phyloP scores from a whole-genome alignment of 1,140 invertebrate genomes.

The Matsumurasca onukii region DNA sequence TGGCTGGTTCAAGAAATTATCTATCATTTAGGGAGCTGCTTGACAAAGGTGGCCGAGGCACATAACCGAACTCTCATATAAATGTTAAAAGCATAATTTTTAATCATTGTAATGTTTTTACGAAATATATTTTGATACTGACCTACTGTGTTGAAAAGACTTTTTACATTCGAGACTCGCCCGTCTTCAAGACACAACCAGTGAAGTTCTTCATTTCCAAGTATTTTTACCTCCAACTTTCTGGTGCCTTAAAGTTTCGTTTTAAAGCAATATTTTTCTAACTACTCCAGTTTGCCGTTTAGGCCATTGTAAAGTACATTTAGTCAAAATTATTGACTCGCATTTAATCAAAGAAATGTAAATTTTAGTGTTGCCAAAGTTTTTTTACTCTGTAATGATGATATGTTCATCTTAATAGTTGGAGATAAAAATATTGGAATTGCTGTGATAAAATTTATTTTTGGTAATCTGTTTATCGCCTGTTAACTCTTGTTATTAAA shows the following conservation, averaged over 20 bases:
- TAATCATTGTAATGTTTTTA: slow-evolving; percentile 32
- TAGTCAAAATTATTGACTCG: too few relatives aligned
- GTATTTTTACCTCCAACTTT: slow-evolving; percentile 24
- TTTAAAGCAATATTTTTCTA: slow-evolving; percentile 4
- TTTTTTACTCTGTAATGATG: too few relatives aligned
- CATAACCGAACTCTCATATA: slow-evolving; percentile 25
- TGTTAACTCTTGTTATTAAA: background rate
- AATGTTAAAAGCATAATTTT: slow-evolving; percentile 24
- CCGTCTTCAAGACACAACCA: background rate
- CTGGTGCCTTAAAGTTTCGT: slow-evolving; percentile 26
- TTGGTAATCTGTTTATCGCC: slow-evolving; percentile 7
- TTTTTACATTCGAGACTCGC: slow-evolving; percentile 26
- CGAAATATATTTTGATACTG: slow-evolving; percentile 32
- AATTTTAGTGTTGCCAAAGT: too few relatives aligned
- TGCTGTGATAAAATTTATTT: slow-evolving; percentile 4
- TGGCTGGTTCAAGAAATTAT: slow-evolving; percentile 27
- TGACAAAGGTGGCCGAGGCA: slow-evolving; percentile 10
- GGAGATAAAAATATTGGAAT: slow-evolving; percentile 23
- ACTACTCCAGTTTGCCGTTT: too few relatives aligned
- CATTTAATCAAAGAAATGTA: too few relatives aligned
- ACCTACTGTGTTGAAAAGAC: slow-evolving; percentile 29
- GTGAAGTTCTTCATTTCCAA: background rate
- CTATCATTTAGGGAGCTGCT: slow-evolving; percentile 29
- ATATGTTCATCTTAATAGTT: too few relatives aligned
- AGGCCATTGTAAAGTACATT: too few relatives aligned